phyloP scores from a whole-genome alignment of 2,113 vertebrate species.

The Acrocephalus kingi region DNA sequence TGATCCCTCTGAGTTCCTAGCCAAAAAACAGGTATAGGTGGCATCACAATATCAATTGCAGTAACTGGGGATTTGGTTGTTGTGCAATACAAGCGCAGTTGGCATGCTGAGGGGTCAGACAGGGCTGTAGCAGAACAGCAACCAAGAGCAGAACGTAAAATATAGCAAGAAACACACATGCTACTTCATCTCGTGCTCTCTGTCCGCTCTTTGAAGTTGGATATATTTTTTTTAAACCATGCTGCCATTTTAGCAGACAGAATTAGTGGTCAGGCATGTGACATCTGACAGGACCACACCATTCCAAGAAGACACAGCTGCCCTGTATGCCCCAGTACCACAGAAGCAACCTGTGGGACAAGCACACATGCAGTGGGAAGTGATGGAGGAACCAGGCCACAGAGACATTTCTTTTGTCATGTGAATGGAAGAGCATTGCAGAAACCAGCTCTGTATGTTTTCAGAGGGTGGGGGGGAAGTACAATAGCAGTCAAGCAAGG shows the following conservation, averaged over 20 bases:
- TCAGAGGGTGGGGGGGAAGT: rapidly evolving
- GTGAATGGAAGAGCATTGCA: neutral
- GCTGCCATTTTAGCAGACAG: neutral
- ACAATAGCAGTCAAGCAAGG: neutral
- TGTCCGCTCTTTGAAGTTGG: neutral
- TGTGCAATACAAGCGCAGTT: neutral
- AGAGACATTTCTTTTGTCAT: neutral
- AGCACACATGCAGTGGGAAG: neutral
- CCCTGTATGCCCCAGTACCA: neutral
- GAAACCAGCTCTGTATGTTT: neutral
- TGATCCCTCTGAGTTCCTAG: neutral
- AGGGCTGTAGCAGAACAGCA: conserved; percentile 7
- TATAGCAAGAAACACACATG: neutral
- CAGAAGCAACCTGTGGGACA: neutral
- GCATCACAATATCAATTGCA: neutral
- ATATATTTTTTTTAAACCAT: neutral
- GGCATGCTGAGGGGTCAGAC: conserved; percentile 38
- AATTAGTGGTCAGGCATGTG: neutral
- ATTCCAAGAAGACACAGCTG: neutral
- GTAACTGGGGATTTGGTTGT: neutral
- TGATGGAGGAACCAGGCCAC: neutral
- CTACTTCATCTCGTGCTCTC: neutral
- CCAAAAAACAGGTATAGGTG: neutral
- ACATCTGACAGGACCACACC: neutral
- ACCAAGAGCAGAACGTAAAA: neutral